Evolutionary conservation across 1,140 invertebrate genomes (phyloP).

Genomic region (Anastrepha ludens): DNA sequence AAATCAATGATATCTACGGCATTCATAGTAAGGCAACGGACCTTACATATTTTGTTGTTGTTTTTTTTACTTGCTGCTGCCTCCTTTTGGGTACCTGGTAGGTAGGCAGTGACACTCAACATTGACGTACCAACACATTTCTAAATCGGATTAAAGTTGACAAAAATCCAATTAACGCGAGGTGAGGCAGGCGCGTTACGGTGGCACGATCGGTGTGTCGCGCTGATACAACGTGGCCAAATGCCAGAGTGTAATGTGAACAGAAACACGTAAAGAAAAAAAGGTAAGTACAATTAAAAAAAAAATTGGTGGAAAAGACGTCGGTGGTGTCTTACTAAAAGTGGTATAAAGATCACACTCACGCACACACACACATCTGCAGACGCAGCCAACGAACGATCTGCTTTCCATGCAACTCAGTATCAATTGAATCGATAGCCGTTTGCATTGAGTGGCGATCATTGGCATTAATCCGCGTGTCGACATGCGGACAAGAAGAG

Average conservation of each 20-base stretch:
- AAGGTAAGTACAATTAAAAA: not conserved
- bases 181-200: constrained; percentile 47
- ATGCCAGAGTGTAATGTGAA: not conserved
- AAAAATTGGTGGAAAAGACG: not conserved
- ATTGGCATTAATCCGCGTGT: constrained; percentile 11
- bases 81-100: not conserved
- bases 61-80: not conserved
- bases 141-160: constrained; percentile 51
- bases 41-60: constrained; percentile 2
- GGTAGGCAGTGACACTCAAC: not conserved
- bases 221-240: constrained; percentile 1
- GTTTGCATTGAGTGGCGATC: constrained; percentile 23
- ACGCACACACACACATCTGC: not conserved
- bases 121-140: not conserved
- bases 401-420: not conserved
- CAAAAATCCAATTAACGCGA: constrained; percentile 52
- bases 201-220: constrained; percentile 32
- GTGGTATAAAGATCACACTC: not conserved
- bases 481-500: not conserved
- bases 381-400: not conserved
- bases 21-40: constrained; percentile 29
- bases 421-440: not conserved
- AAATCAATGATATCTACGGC: constrained; percentile 20
- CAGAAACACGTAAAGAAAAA: not conserved
- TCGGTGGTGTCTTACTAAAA: not conserved